Base-by-base conservation (phyloP, 2,113 vertebrate genomes). In the Rattus rattus region DNA sequence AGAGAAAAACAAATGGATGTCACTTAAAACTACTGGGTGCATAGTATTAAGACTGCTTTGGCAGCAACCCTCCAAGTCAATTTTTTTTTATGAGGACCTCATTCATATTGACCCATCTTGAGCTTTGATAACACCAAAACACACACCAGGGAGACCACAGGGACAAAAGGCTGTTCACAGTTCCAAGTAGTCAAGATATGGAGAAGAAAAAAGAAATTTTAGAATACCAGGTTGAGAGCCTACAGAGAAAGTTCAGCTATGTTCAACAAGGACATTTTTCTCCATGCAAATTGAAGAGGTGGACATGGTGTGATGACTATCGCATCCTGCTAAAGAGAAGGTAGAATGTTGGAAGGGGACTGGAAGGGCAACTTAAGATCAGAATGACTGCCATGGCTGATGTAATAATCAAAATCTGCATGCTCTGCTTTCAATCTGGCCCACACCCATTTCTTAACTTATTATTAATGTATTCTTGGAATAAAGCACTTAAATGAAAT, bases 301-400 rank as follows among this genome's bases (percentile, higher is more conserved):
- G n/a, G 19, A 13, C 19, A n/a, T 30, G 20, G 7, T 28, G 14
- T 9, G 1, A 59, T 14, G 28, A n/a, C 10, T 13, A 17, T 1
- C 69, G 69, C 24, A 24, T 56, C 20, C 4, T 56, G 36, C 17
- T 59, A 30, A 73, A 6, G 36, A 85, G 10, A 77, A 67, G 30
- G 24, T 8, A 8, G 30, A 70, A 39, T 5, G 0, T 11, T 36
- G 33, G 47, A 87, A 52, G 85, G 7, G 72, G 20, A 67, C 1
- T 7, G 5, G 52, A 56, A 54, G 56, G n/a, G n/a, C 47, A 75
- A 65, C 14, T 73, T 79, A 89, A 47, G 20, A 17, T 63, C 24
- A 83, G 43, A 81, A 22, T 39, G 16, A 17, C 73, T 43, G 19
- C 72, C 47, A 16, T 10, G 24, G 28, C 7, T 28, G 59, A 87